A percentile compares a stretch with the other conserved stretches of the same genome.
These are phyloP conservation scores for Matsumyia berberina DNA, from an alignment of 2,888 invertebrate genomes.

Conservation along the genomic window DNA sequence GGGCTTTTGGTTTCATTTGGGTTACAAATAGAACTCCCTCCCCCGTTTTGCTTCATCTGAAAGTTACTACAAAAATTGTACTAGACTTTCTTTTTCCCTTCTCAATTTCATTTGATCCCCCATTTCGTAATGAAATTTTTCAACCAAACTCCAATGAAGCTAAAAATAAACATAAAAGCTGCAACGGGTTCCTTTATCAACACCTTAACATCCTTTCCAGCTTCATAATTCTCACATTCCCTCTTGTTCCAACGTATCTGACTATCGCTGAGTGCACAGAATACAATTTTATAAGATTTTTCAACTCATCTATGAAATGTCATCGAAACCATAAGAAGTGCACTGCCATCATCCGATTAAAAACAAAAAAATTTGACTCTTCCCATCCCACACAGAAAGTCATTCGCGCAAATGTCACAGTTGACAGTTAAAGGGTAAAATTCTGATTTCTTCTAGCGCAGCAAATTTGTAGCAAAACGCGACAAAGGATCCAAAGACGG, in stretches of 20 bases:
- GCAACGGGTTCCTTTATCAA: slow-evolving; percentile 29
- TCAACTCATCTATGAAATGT: slow-evolving; percentile 51
- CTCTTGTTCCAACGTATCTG: too few species aligned
- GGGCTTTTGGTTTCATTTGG: too few species aligned
- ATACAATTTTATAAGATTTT: slow-evolving; percentile 46
- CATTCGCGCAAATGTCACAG: slow-evolving; percentile 32
- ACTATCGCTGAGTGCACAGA: slow-evolving; percentile 24
- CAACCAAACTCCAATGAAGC: neutral
- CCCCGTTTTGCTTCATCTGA: too few species aligned
- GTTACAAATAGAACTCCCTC: too few species aligned
- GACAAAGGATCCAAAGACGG: slow-evolving; percentile 12
- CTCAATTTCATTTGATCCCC: too few species aligned
- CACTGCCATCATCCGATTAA: slow-evolving; percentile 48
- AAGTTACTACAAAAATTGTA: too few species aligned
- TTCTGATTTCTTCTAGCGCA: slow-evolving; percentile 26
- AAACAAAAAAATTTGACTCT: slow-evolving; percentile 26
- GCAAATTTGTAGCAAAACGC: slow-evolving; percentile 19
- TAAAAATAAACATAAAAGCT: neutral
- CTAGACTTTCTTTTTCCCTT: too few species aligned
- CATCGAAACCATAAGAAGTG: slow-evolving; percentile 42
- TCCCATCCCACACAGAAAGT: slow-evolving; percentile 4
- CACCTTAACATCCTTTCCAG: slow-evolving; percentile 21
- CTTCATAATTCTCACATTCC: neutral
- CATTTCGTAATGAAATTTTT: neutral
- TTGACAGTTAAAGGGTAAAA: slow-evolving; percentile 19